Conservation (phyloP, 2,113 vertebrate species). For the Rhea pennata region DNA sequence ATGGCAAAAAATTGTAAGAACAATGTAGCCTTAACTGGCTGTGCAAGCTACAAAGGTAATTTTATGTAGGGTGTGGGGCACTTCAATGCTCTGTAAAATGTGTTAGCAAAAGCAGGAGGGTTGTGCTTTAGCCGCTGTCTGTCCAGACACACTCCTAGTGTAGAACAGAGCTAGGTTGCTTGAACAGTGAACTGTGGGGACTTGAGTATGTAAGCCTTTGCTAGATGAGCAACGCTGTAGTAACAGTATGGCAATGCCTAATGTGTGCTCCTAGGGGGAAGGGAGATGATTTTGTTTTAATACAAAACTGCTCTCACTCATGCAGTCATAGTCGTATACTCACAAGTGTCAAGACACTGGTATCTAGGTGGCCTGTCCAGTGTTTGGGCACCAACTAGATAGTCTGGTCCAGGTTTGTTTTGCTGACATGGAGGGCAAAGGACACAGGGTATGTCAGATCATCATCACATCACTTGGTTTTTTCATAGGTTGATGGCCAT, state of each 20-base stretch:
- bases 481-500: background rate
- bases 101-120: background rate
- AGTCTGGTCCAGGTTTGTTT: background rate
- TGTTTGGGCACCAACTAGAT: background rate
- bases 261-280: background rate
- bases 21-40: background rate
- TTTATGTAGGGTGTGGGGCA: background rate
- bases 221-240: background rate
- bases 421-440: background rate
- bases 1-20: background rate
- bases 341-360: background rate
- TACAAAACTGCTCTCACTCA: background rate
- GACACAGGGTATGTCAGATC: background rate
- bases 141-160: background rate
- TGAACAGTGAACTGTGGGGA: background rate
- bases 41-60: background rate
- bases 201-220: background rate
- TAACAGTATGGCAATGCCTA: background rate
- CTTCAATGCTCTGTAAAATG: background rate
- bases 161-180: background rate
- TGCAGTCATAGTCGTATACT: background rate
- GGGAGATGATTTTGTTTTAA: background rate
- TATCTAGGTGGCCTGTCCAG: background rate
- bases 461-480: background rate
- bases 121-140: rapidly evolving